Evolutionary conservation across 1,140 invertebrate species (phyloP).

Genomic region (Diuraphis noxia): DNA sequence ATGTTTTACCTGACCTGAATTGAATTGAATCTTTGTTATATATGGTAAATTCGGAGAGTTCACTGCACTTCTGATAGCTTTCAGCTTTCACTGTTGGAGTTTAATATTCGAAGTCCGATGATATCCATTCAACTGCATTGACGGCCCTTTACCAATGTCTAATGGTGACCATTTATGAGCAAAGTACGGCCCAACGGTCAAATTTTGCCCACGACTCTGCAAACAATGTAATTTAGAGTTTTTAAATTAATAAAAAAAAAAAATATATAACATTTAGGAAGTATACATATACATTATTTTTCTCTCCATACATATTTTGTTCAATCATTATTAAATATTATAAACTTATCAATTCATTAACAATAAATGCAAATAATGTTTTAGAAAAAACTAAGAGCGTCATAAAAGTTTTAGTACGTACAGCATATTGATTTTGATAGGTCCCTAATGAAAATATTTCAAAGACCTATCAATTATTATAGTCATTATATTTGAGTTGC

Average conservation of each 20-base stretch:
- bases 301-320: too few relatives aligned
- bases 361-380: not conserved
- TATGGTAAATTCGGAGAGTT: not conserved
- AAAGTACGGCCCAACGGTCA: not conserved
- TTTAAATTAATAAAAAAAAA: too few relatives aligned
- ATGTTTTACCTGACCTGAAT: not conserved
- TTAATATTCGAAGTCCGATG: not conserved
- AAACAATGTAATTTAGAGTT: too few relatives aligned
- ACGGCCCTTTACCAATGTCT: not conserved
- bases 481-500: not conserved
- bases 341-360: not conserved
- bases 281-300: not conserved
- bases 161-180: not conserved
- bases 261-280: not conserved
- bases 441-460: not conserved
- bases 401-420: not conserved
- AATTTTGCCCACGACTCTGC: too few relatives aligned
- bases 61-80: not conserved
- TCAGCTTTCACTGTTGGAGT: too few relatives aligned
- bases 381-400: not conserved
- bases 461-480: not conserved
- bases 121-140: not conserved
- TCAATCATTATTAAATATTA: too few relatives aligned
- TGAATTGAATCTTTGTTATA: not conserved
- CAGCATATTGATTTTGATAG: not conserved